Evolutionary conservation across 2,113 vertebrate genomes (phyloP).

Genomic region (Chiloscyllium plagiosum): DNA sequence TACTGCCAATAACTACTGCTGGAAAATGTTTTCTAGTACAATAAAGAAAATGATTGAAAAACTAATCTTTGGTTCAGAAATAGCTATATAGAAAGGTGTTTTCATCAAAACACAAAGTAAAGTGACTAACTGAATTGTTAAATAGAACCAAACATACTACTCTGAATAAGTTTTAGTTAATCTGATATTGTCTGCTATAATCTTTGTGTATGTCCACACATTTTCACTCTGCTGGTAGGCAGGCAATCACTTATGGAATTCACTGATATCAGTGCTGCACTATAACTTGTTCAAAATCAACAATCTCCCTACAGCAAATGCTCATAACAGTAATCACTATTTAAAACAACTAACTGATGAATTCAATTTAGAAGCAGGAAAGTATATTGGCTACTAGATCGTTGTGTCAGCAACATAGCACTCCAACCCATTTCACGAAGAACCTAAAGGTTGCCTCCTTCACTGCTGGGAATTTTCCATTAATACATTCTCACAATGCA

Average conservation of each 20-base stretch:
- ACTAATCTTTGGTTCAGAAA: not conserved
- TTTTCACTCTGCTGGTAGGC: conserved; percentile 5
- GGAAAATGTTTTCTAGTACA: not conserved
- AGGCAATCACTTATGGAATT: not conserved
- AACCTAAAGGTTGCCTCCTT: not conserved
- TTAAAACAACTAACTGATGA: not conserved
- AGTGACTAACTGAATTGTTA: not conserved
- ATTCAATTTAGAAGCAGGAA: not conserved
- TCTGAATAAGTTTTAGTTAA: not conserved
- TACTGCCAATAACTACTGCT: no score
- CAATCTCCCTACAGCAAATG: conserved; percentile 4
- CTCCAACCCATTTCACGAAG: not conserved
- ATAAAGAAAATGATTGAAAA: not conserved
- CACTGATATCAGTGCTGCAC: not conserved
- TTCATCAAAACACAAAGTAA: not conserved
- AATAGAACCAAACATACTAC: not conserved
- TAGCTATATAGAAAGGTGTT: not conserved
- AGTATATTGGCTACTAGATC: not conserved
- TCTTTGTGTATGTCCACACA: not conserved
- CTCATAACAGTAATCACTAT: not conserved
- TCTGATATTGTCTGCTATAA: not conserved
- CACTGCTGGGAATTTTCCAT: not conserved
- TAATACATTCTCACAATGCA: not conserved
- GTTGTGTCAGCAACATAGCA: not conserved
- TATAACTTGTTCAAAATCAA: not conserved